Conservation (phyloP, 2,797 vertebrate genomes). For the Protonibea diacanthus region DNA sequence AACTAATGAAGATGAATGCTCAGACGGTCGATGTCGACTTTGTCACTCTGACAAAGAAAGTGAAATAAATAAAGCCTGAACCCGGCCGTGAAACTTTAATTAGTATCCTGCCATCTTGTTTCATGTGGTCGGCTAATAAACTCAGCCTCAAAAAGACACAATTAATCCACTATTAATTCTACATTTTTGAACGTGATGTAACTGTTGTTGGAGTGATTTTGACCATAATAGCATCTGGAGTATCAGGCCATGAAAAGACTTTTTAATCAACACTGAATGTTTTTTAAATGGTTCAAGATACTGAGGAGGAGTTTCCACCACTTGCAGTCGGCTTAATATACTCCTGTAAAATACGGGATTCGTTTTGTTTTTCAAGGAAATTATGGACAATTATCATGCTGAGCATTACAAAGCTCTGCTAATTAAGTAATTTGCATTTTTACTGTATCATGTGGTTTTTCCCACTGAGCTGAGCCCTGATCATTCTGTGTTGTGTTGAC, state of each 20-base stretch:
- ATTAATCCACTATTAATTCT: slow-evolving; percentile 28
- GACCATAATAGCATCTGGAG: slow-evolving; percentile 27
- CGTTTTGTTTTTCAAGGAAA: not conserved
- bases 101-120: not conserved
- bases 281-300: slow-evolving; percentile 54
- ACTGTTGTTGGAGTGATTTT: slow-evolving; percentile 36
- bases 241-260: slow-evolving; percentile 13
- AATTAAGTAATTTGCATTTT: not conserved
- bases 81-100: not conserved
- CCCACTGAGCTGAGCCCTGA: not conserved
- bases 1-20: not conserved
- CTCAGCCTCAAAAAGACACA: not conserved
- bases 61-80: slow-evolving; percentile 6
- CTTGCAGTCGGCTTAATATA: not conserved
- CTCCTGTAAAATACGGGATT: not conserved
- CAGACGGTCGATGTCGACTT: not conserved
- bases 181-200: slow-evolving; percentile 33
- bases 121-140: slow-evolving; percentile 31
- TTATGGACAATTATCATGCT: not conserved
- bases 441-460: not conserved
- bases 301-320: slow-evolving; percentile 4
- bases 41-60: not conserved
- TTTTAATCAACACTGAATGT: slow-evolving; percentile 44
- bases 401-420: not conserved
- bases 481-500: slow-evolving; percentile 43